Conservation (phyloP, 2,113 vertebrate species). For the Orcinus orca region DNA sequence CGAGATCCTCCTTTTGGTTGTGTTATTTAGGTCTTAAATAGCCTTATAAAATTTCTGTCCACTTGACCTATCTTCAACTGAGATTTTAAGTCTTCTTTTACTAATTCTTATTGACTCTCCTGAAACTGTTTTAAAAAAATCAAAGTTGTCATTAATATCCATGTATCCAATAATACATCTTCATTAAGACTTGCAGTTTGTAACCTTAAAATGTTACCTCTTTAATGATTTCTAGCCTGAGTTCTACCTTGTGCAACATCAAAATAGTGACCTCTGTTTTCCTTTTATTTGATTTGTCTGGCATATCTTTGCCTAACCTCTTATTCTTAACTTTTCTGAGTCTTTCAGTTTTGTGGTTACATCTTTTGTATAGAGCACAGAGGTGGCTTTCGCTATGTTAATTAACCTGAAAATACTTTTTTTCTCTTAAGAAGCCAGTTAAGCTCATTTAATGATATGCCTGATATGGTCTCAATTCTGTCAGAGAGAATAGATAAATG, state of each 20-base stretch:
- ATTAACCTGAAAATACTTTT: not conserved
- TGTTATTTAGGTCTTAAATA: not conserved
- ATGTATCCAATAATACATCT: not conserved
- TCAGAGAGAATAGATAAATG: not conserved
- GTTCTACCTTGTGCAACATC: not conserved
- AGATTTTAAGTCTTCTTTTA: not conserved
- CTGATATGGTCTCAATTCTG: not conserved
- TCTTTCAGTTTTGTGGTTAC: not conserved
- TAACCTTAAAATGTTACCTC: not conserved
- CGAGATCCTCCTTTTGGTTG: not conserved
- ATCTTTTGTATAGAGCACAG: not conserved
- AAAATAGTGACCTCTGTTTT: not conserved
- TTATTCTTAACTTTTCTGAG: not conserved
- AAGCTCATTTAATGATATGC: not conserved
- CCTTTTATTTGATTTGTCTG: not conserved
- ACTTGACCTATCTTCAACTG: not conserved
- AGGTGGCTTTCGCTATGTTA: not conserved
- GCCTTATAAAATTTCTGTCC: not conserved
- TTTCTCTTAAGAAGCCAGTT: not conserved
- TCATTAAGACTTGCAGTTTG: not conserved
- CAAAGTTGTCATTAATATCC: not conserved
- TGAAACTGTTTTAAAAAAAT: not conserved
- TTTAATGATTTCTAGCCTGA: conserved; percentile 1
- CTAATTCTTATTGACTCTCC: not conserved
- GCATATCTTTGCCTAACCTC: not conserved